Conservation (phyloP, 2,888 invertebrate species). For the Drosophila pseudotalamancana region DNA sequence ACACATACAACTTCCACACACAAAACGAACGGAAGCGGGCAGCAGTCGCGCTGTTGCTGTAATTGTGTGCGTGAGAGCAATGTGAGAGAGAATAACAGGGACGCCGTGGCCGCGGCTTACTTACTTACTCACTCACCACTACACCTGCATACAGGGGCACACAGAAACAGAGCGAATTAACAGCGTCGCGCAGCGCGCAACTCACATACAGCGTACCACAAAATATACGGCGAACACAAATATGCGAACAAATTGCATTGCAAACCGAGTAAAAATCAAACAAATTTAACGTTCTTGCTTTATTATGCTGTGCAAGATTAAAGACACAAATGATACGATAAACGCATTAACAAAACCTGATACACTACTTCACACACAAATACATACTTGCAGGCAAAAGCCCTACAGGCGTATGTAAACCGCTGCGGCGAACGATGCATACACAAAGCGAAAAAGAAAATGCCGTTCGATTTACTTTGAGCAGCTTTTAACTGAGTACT, state of each 20-base stretch:
- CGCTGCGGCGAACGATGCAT: constrained; percentile 58
- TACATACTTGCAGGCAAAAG: background rate
- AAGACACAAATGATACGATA: background rate
- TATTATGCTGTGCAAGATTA: constrained; percentile 1
- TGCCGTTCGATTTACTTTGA: constrained; percentile 39
- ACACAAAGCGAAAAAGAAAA: constrained; percentile 64
- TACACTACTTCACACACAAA: constrained; percentile 3
- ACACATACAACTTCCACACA: constrained; percentile 35
- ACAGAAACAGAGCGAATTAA: constrained; percentile 52
- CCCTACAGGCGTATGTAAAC: constrained; percentile 6
- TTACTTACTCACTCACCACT: constrained; percentile 43
- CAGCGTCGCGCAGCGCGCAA: constrained; percentile 37
- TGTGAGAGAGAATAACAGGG: constrained; percentile 13
- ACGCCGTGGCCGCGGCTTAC: constrained; percentile 7
- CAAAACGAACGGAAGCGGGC: constrained; percentile 45
- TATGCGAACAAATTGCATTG: constrained; percentile 15
- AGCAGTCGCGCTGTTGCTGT: constrained; percentile 24
- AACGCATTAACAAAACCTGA: background rate
- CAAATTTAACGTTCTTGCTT: background rate
- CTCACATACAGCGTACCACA: constrained; percentile 14
- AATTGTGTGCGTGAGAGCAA: constrained; percentile 31
- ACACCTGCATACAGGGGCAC: constrained; percentile 59
- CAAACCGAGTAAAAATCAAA: background rate
- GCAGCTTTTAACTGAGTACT: constrained; percentile 11
- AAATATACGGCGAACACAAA: constrained; percentile 37